Evolutionary conservation across 2,113 vertebrate genomes (phyloP), one percentile per base, ranked within the genome.

Genomic region (Phylloscopus whistleri): DNA sequence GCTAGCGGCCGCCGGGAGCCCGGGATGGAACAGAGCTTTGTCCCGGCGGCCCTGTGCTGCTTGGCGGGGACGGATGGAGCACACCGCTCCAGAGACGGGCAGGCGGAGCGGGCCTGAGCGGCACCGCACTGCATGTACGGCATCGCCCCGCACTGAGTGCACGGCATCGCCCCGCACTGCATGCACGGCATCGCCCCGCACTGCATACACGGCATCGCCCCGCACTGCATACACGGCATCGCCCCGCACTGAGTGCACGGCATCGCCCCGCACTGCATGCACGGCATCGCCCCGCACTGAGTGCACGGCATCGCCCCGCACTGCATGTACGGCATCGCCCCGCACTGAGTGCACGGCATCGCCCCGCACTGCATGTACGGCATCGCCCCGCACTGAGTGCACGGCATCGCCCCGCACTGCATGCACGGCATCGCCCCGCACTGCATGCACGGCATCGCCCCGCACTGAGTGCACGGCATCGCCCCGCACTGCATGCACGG

Each of bases 1-100:
- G 17, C n/a, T 7, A 23, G 59, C 1, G 39, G 30, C 60, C 4
- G 37, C 37, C 17, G 10, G 17, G 35, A 21, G 4, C 21, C 44
- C 2, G 16, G 76, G 31, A 20, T 75, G 43, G 31, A 20, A 0
- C 37, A 22, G 70, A 78, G 27, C 37, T 66, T 51, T 26, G 46
- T 46, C 7, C 27, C 30, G 10, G 35, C 39, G 70, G 2, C 60
- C 64, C 30, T 2, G 66, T 16, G 56, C 48, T 13, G 56, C 28
- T 0, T 76, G 49, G 6, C 16, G 12, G 27, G 35, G 41, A 3
- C 3, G 23, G 27, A 10, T 27, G n/a, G 33, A 53, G 33, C 49
- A 1, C 59, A 6, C 2, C 22, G 0, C 18, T 7, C 2, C 33
- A 1, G 48, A 11, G 15, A 5, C 16, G 26, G 2, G 10, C 4